Percentiles rank a stretch among this genome's conserved stretches.
Evolutionary conservation across 2,888 invertebrate species (phyloP).

Genomic region (Caenorhabditis imperialis): DNA sequence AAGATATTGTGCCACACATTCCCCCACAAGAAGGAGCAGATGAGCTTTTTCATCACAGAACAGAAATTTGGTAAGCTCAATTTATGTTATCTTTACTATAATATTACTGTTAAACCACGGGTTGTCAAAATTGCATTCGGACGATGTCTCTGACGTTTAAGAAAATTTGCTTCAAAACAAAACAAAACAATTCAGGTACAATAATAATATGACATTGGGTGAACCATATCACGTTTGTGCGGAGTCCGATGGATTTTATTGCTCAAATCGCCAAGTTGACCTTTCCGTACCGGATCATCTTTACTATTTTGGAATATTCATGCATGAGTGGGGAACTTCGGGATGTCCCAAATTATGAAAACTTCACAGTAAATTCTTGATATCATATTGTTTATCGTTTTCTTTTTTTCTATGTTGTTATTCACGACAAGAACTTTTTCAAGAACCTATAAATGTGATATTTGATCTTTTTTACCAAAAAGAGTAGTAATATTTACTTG

Average conservation of each 20-base stretch:
- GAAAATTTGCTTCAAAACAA: too few relatives aligned
- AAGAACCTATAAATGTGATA: too few relatives aligned
- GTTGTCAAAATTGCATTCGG: too few relatives aligned
- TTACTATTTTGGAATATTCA: constrained; percentile 54
- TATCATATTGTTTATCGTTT: too few relatives aligned
- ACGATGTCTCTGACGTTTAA: too few relatives aligned
- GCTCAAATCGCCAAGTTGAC: constrained; percentile 55
- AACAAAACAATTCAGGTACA: constrained; percentile 63
- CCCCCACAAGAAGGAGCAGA: constrained; percentile 55
- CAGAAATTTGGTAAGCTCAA: constrained; percentile 56
- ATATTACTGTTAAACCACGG: too few relatives aligned
- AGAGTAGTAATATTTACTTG: too few relatives aligned
- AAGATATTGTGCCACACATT: constrained; percentile 61
- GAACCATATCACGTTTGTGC: constrained; percentile 48
- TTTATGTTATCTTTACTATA: too few relatives aligned
- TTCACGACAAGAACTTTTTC: too few relatives aligned
- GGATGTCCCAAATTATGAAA: constrained; percentile 50
- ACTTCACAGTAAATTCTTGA: too few relatives aligned
- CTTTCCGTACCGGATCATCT: constrained; percentile 51
- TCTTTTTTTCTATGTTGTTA: too few relatives aligned
- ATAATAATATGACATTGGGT: constrained; percentile 58
- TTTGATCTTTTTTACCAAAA: too few relatives aligned
- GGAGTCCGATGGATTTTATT: constrained; percentile 58
- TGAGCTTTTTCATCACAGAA: constrained; percentile 59
- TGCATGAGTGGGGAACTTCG: constrained; percentile 52